A percentile compares a stretch with the other conserved stretches of the same genome.
phyloP scores from a whole-genome alignment of 2,888 invertebrate species.

The Andrena praecox region DNA sequence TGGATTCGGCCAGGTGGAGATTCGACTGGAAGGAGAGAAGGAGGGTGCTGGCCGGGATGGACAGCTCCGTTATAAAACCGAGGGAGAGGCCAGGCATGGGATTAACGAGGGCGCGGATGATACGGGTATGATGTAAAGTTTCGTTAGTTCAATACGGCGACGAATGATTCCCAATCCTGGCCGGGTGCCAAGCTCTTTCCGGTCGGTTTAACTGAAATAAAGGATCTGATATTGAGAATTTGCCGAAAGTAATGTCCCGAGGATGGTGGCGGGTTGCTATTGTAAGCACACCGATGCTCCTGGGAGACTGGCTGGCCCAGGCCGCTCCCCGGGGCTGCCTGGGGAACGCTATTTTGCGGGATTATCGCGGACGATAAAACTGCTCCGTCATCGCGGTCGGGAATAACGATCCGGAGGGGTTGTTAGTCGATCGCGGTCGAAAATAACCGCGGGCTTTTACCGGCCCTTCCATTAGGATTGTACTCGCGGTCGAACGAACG shows the following conservation, averaged over 20 bases:
- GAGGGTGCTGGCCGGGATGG: not conserved
- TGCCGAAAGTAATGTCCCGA: constrained; percentile 67
- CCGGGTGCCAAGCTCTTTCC: constrained; percentile 74
- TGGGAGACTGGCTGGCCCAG: not conserved
- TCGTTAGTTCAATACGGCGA: constrained; percentile 77
- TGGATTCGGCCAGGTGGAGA: constrained; percentile 50
- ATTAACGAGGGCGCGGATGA: constrained; percentile 50
- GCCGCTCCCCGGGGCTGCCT: not conserved
- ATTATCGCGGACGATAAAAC: constrained; percentile 66
- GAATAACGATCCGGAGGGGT: constrained; percentile 51
- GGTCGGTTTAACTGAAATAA: constrained; percentile 80
- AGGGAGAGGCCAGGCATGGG: not conserved
- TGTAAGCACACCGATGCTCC: constrained; percentile 34
- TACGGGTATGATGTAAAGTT: constrained; percentile 72
- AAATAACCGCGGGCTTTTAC: constrained; percentile 62
- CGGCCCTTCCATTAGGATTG: constrained; percentile 56
- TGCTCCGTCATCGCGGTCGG: constrained; percentile 42
- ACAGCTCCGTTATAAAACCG: constrained; percentile 45
- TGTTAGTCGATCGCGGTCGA: constrained; percentile 63
- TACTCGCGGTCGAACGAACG: constrained; percentile 48
- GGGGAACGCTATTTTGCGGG: constrained; percentile 51
- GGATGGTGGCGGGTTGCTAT: constrained; percentile 13
- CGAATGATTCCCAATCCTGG: constrained; percentile 79
- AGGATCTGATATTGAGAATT: constrained; percentile 78
- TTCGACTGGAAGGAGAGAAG: constrained; percentile 19